These are phyloP conservation scores for Alcedo quadribrachys DNA, from an alignment of 2,797 vertebrate genomes.

Conservation along the genomic window DNA sequence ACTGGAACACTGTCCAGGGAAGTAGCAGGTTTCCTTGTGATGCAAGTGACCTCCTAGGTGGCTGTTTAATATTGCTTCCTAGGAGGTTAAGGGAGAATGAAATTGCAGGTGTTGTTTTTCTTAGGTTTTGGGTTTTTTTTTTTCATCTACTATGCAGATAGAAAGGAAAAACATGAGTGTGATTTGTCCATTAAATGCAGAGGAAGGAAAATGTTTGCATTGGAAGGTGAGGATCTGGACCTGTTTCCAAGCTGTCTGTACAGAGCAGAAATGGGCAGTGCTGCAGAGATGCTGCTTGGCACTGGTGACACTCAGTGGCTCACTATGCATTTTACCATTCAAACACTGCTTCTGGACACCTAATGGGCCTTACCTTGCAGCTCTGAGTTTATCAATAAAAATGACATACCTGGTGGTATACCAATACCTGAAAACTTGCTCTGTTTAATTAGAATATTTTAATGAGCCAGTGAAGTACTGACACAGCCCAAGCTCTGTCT, in stretches of 20 bases:
- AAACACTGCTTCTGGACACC: not conserved
- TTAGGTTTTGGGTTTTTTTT: too few relatives aligned
- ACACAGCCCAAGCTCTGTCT: not conserved
- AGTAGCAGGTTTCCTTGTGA: not conserved
- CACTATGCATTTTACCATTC: not conserved
- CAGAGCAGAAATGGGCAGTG: too few relatives aligned
- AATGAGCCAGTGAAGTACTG: not conserved
- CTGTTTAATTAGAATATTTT: not conserved
- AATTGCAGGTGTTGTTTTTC: not conserved
- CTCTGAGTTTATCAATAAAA: not conserved
- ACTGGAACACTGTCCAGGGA: not conserved
- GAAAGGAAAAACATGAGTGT: not conserved
- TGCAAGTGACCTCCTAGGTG: not conserved
- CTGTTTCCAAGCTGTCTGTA: not conserved
- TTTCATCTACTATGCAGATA: fast-evolving
- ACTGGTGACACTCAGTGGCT: not conserved
- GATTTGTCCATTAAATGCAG: not conserved
- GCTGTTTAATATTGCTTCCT: not conserved
- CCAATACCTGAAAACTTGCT: not conserved
- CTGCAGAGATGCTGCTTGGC: not conserved
- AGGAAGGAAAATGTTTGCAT: not conserved
- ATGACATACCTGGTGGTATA: not conserved
- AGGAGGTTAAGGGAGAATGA: not conserved
- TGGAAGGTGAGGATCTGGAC: not conserved
- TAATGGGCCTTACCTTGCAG: not conserved